Evolutionary conservation across 2,888 invertebrate genomes (phyloP), one percentile per base, ranked within the genome.

Genomic region (Flexamia atlantica): DNA sequence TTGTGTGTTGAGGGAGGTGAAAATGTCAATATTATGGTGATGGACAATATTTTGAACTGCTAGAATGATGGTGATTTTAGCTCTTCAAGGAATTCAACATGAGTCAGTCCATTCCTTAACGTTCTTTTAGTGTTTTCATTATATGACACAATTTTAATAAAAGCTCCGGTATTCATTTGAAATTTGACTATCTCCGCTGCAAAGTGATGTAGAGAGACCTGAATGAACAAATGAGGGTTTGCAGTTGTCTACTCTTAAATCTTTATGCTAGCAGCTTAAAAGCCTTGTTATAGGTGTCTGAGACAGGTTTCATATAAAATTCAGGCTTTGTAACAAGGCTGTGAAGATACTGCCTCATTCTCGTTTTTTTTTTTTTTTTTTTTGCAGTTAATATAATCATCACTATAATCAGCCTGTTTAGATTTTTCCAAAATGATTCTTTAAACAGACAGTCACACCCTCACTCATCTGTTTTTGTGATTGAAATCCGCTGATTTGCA

Each of bases 381-480:
- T 40, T 72, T 36, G 20, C 3, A 72, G 4, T 9, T 40, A 14
- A 72, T 14, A n/a, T 40, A 40, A n/a, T 72, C 20, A 40, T 72
- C 72, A 40, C 40, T 20, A 20, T 23, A 40, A 72, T 72, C 20
- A 36, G 4, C 36, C 1, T 7, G 5, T 20, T 9, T 40, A 20
- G 72, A n/a, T 40, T 72, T n/a, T 72, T 5, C 72, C 72, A 72
- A 72, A 36, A n/a, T 36, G n/a, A 1, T 72, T 40, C 14, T 36
- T 40, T 12, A 72, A 72, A 28, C 40, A 72, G 9, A 72, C 40
- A 40, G 72, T 40, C 40, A 72, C 72, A 12, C 72, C 72, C 20
- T 72, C 40, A 72, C 72, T 72, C 40, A 72, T 72, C n/a, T 72
- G 72, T 40, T 72, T 72, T 72, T 4, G 9, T 17, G 10, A n/a